These are phyloP conservation scores for Mus minutoides DNA, from an alignment of 2,797 vertebrate genomes.

Conservation along the genomic window DNA sequence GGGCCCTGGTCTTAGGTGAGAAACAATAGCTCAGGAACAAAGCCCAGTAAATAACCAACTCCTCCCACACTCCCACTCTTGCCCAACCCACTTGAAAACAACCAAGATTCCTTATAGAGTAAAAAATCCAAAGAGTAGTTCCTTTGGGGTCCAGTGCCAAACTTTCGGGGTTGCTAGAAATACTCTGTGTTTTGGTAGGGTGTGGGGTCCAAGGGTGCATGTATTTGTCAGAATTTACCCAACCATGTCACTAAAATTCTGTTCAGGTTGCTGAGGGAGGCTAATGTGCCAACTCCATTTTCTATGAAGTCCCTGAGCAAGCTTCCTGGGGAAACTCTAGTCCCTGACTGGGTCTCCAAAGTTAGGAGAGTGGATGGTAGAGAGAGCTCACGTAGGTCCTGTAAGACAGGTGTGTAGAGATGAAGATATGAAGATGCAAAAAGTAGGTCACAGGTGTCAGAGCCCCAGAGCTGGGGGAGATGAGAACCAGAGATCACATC, in stretches of 20 bases:
- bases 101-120: neutral
- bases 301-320: neutral
- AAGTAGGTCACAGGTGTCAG: neutral
- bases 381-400: neutral
- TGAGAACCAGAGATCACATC: neutral
- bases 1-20: neutral
- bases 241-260: neutral
- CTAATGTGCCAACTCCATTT: neutral
- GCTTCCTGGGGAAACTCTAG: neutral
- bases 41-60: slow-evolving; percentile 13
- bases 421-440: neutral
- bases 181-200: neutral
- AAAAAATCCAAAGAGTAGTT: neutral
- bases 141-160: neutral
- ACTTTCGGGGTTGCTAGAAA: neutral
- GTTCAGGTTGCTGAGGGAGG: neutral
- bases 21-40: slow-evolving; percentile 51
- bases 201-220: neutral
- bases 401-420: neutral
- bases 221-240: neutral
- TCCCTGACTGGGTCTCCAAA: neutral
- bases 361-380: neutral
- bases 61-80: neutral
- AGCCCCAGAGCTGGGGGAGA: neutral
- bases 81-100: neutral